These are phyloP conservation scores for Syngnathus floridae DNA, from an alignment of 2,113 vertebrate genomes.

Conservation along the genomic window DNA sequence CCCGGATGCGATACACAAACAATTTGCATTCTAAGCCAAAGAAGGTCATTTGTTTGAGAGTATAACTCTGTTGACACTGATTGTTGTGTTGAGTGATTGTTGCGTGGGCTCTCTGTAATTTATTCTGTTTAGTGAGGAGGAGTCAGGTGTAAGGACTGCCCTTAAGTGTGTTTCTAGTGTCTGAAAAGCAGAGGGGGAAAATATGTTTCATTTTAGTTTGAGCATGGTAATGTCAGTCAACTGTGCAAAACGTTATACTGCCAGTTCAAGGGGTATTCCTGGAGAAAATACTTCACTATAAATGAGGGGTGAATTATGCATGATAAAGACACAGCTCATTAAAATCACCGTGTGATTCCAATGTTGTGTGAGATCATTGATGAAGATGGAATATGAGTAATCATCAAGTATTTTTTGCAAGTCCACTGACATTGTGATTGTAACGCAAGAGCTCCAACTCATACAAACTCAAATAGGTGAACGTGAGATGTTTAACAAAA, in stretches of 20 bases:
- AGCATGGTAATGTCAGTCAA: conserved; percentile 18
- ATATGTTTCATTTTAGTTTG: conserved; percentile 13
- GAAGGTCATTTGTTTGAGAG: not conserved
- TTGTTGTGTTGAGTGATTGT: conserved; percentile 9
- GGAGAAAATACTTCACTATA: conserved; percentile 34
- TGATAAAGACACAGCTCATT: conserved; percentile 20
- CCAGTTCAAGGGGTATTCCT: conserved; percentile 14
- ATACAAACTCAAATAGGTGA: conserved; percentile 2
- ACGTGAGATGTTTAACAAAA: not conserved
- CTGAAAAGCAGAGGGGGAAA: conserved; percentile 10
- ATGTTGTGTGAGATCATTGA: not conserved
- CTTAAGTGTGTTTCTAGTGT: conserved; percentile 18
- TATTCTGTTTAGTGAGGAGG: conserved; percentile 2
- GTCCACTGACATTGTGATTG: not conserved
- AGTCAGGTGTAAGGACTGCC: conserved; percentile 14
- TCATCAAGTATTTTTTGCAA: not conserved
- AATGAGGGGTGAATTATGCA: conserved; percentile 26
- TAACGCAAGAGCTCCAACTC: not conserved
- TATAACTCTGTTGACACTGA: conserved; percentile 1
- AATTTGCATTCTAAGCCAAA: not conserved
- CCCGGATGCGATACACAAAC: not conserved
- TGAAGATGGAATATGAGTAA: not conserved
- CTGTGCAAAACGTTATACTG: conserved; percentile 5
- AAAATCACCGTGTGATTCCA: conserved; percentile 4
- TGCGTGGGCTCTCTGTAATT: conserved; percentile 9